Base-by-base conservation (phyloP, 2,888 invertebrate species). In the Amphiduros pacificus region DNA sequence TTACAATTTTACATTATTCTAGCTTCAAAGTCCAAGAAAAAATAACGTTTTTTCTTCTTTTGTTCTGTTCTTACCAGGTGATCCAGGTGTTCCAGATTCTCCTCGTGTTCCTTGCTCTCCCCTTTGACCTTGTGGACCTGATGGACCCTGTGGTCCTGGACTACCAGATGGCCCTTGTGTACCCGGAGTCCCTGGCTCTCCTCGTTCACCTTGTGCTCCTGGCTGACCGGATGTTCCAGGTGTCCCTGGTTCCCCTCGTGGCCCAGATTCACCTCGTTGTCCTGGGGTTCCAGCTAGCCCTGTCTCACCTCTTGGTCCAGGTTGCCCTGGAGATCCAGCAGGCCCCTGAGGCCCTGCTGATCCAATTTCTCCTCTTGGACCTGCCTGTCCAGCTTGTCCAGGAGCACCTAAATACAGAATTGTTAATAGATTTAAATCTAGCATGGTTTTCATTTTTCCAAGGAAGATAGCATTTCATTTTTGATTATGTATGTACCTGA, bases 161-260 rank as follows among this genome's bases (percentile, higher is more conserved):
- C 36, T 55, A 22, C 64, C 72, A 61, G n/a, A 36, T 22, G 11
- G 53, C 24, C 40, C 68, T 52, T 22, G 9, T n/a, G 55, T 29
- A 20, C 88, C 85, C 3, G 87, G 83, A 26, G 55, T 29, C 20
- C 88, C 85, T 3, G 87, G 83, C 27, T 85, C 27, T 9, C 61
- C 63, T 26, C 44, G 44, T 44, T 44, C 44, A 20, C 60, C 60
- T 27, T 29, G 5, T 55, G 44, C n/a, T 22, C 60, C 60, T n/a
- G 31, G 4, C 31, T 14, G 31, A 22, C 62, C 62, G n/a, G 41
- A 20, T 24, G 22, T 17, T n/a, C 59, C 54, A 40, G 31, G 27
- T 41, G n/a, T n/a, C n/a, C 44, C 44, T 0, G 90, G 83, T 9
- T 84, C 83, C 22, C 94, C 93, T 3, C 89, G 36, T 41, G 27